These are phyloP conservation scores for Urosaurus nigricauda DNA, from an alignment of 2,797 vertebrate genomes.

Conservation along the genomic window DNA sequence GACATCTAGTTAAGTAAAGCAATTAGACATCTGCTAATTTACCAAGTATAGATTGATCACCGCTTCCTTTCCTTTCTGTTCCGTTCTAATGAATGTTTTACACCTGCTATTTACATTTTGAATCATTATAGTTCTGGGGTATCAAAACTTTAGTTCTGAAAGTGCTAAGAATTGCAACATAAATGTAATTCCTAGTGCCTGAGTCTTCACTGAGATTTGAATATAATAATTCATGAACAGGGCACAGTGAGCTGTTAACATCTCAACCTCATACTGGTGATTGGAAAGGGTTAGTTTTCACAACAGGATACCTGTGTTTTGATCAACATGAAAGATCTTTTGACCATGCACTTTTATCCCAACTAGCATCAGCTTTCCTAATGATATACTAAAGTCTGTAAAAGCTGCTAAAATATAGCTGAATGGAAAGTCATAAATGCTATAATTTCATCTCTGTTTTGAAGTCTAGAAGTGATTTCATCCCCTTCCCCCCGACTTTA, in stretches of 20 bases:
- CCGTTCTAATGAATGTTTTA: not conserved
- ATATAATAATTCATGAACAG: not conserved
- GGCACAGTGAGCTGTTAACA: not conserved
- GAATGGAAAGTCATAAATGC: not conserved
- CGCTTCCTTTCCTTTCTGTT: not conserved
- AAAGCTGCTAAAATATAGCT: not conserved
- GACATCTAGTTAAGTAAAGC: conserved; percentile 10
- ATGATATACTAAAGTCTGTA: not conserved
- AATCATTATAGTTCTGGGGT: not conserved
- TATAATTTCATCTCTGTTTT: not conserved
- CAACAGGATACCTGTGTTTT: not conserved
- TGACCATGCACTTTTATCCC: not conserved
- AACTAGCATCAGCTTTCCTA: not conserved
- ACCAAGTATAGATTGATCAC: conserved; percentile 4
- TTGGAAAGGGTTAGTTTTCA: not conserved
- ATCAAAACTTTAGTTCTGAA: not conserved
- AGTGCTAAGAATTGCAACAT: too few relatives aligned
- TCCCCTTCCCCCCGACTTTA: not conserved
- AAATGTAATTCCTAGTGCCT: not conserved
- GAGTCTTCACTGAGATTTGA: not conserved
- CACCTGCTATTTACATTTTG: conserved; percentile 4
- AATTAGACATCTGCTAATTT: conserved; percentile 15
- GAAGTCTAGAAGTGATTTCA: not conserved
- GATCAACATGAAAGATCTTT: not conserved
- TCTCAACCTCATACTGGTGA: not conserved